Base-by-base conservation (phyloP, 2,888 invertebrate species). In the Clostera curtula region DNA sequence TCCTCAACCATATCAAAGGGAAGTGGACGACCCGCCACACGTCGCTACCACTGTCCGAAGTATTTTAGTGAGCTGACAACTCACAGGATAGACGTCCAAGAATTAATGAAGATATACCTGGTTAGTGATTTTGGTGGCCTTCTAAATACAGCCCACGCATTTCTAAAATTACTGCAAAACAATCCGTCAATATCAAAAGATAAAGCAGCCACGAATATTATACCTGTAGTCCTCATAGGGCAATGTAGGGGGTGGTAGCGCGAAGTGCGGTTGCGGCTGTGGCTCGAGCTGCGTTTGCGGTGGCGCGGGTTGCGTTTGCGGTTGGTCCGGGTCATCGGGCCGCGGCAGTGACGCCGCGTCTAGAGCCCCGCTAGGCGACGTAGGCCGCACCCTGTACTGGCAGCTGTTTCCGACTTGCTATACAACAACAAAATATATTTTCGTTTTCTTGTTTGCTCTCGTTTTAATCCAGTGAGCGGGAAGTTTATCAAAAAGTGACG, bases 221-320 rank as follows among this genome's bases (percentile, higher is more conserved):
- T 33, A 71, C 74, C 77, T 67, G 43, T 67, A 77, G 41, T 73
- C 74, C 40, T 71, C 71, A 38, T 65, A 68, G 30, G 67, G 58
- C 34, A 65, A 44, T 30, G 67, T 63, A 34, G 73, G 67, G 8
- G 67, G 65, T 17, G 69, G 73, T 41, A 68, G 59, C 9, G 67
- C 62, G 49, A 72, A 72, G 48, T 67, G 68, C 24, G 72, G 60
- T 39, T 68, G 73, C 35, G 62, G 49, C 29, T 66, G 65, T 11
- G 59, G 48, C 32, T 56, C 54, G 19, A 49, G 49, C 20, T 53
- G 46, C 24, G 29, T 36, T 12, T 27, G 45, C 10, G 30, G 25
- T 13, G 25, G 46, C 26, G 25, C n/a, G n/a, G n/a, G 36, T 15
- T 21, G 34, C 12, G 22, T 31, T 7, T 25, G 36, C 12, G n/a